phyloP scores from a whole-genome alignment of 2,888 invertebrate species.

The Oconnorella tubifera region DNA sequence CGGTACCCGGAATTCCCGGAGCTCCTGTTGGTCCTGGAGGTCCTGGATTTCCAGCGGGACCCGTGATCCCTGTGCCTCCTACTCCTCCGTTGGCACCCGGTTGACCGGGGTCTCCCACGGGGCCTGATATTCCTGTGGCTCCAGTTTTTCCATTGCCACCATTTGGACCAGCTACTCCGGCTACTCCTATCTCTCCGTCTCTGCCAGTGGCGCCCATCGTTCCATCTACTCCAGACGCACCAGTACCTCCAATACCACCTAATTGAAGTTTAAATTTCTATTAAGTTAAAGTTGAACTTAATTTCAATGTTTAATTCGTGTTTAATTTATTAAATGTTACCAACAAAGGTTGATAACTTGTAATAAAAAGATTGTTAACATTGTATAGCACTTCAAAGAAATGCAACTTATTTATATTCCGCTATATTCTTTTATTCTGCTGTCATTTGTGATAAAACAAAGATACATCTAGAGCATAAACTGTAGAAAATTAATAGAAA shows the following conservation, averaged over 20 bases:
- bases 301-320: no score
- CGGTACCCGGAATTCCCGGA: not conserved
- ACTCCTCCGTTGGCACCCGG: not conserved
- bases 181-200: constrained; percentile 8
- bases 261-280: no score
- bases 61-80: not conserved
- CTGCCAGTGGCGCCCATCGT: constrained; percentile 5
- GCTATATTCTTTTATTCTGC: no score
- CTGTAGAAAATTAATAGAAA: no score
- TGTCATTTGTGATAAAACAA: no score
- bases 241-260: constrained; percentile 8
- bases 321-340: no score
- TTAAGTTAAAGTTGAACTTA: no score
- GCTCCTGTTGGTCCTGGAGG: not conserved
- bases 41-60: not conserved
- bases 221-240: constrained; percentile 5
- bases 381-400: no score
- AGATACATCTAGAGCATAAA: no score
- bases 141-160: constrained; percentile 12
- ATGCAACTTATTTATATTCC: no score
- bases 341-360: no score
- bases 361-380: no score
- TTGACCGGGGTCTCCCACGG: not conserved
- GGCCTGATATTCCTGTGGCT: constrained; percentile 5
- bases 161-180: not conserved